Evolutionary conservation across 1,140 invertebrate genomes (phyloP).

Genomic region (Lasioglossum albipes): DNA sequence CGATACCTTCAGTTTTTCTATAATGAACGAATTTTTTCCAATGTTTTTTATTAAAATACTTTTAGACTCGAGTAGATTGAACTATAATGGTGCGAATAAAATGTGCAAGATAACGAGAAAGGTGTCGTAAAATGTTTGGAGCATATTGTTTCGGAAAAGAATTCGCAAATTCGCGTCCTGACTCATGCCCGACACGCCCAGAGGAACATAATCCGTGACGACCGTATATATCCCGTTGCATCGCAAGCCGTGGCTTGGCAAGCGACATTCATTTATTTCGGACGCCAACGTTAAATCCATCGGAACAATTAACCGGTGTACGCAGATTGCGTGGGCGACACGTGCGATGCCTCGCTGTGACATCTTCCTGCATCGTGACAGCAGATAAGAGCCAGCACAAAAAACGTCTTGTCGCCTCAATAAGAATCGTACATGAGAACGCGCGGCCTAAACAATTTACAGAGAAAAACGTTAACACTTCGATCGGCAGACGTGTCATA

Average conservation of each 20-base stretch:
- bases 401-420: neutral
- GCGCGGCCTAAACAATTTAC: neutral
- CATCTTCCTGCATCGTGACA: slow-evolving; percentile 10
- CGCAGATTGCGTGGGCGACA: slow-evolving; percentile 48
- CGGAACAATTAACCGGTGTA: slow-evolving; percentile 61
- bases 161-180: neutral
- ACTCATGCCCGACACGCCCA: neutral
- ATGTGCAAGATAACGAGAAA: too few species aligned
- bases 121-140: too few species aligned
- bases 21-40: too few species aligned
- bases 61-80: too few species aligned
- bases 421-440: slow-evolving; percentile 13
- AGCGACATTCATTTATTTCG: slow-evolving; percentile 62
- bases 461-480: neutral
- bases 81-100: too few species aligned
- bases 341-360: neutral
- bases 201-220: slow-evolving; percentile 50
- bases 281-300: slow-evolving; percentile 60
- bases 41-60: too few species aligned
- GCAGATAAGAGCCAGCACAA: slow-evolving; percentile 23
- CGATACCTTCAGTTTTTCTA: too few species aligned
- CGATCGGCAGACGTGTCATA: neutral
- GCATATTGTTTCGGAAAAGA: neutral
- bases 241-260: slow-evolving; percentile 39
- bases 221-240: slow-evolving; percentile 44